Percentiles rank a stretch among this genome's conserved stretches.
Conservation (phyloP, 1,140 invertebrate genomes). For the Drosophila equinoxialis region DNA sequence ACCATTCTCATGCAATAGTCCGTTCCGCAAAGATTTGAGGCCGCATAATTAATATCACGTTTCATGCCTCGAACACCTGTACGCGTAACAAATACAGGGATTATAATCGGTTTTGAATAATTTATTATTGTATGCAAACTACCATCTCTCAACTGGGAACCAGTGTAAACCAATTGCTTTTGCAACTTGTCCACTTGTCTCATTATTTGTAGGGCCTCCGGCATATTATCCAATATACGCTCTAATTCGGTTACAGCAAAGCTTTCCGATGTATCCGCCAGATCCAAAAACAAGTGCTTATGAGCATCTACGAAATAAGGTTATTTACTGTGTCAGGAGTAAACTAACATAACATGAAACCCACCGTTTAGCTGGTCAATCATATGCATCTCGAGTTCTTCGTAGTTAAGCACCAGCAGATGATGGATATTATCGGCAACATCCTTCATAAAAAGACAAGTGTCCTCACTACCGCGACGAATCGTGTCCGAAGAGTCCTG, state of each 20-base stretch:
- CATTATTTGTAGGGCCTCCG: constrained; percentile 86
- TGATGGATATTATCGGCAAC: constrained; percentile 87
- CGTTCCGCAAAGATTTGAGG: constrained; percentile 35
- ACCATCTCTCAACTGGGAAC: constrained; percentile 88
- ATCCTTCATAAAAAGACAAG: constrained; percentile 87
- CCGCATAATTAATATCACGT: constrained; percentile 84
- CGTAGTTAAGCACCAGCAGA: constrained; percentile 88
- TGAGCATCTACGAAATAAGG: constrained; percentile 49
- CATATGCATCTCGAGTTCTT: constrained; percentile 87
- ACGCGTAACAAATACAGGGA: no score
- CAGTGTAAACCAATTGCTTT: constrained; percentile 85
- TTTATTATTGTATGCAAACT: constrained; percentile 13
- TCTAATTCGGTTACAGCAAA: constrained; percentile 89
- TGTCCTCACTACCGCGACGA: constrained; percentile 86
- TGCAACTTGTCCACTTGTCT: constrained; percentile 86
- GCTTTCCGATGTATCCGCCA: constrained; percentile 88
- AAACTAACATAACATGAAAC: constrained; percentile 20
- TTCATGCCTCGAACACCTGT: constrained; percentile 88
- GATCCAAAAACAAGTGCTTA: constrained; percentile 86
- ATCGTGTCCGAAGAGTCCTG: constrained; percentile 85
- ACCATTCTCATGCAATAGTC: constrained; percentile 83
- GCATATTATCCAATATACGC: constrained; percentile 87
- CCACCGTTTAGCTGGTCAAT: constrained; percentile 87
- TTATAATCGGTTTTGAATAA: no score
- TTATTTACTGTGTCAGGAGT: background rate